These are phyloP conservation scores for Cyanoderma ruficeps DNA, from an alignment of 2,113 vertebrate genomes.

Conservation along the genomic window DNA sequence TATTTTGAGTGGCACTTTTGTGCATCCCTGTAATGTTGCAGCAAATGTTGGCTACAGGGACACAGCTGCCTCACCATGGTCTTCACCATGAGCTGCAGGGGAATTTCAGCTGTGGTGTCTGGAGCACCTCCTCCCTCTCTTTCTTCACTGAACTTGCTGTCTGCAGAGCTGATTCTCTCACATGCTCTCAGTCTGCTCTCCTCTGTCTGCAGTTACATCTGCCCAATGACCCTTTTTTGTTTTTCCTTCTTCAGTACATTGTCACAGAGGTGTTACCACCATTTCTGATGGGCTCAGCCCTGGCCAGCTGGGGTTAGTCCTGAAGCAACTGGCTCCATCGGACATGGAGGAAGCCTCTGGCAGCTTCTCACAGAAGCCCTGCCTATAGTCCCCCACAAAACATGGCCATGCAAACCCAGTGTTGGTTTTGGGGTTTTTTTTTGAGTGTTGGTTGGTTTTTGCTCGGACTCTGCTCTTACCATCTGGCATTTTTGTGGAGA, in stretches of 20 bases:
- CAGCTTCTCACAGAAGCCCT: neutral
- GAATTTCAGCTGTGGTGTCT: neutral
- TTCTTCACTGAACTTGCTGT: neutral
- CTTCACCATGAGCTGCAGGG: neutral
- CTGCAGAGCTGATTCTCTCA: neutral
- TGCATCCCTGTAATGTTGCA: neutral
- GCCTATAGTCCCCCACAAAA: neutral
- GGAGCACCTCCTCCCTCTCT: neutral
- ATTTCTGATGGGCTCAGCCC: neutral
- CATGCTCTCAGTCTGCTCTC: neutral
- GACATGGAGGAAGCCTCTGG: neutral
- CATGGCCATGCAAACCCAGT: neutral
- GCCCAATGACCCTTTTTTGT: neutral
- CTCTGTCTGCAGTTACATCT: neutral
- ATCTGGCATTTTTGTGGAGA: neutral
- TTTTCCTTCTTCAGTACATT: neutral
- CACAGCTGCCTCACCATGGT: neutral
- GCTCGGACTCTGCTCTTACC: neutral
- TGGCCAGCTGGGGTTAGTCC: neutral
- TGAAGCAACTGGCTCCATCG: neutral
- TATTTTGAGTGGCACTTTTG: neutral
- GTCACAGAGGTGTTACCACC: neutral
- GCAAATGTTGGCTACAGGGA: neutral
- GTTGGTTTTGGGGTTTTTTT: neutral
- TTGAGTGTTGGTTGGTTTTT: neutral